Base-by-base conservation (phyloP, 2,113 vertebrate genomes). In the Mastomys natalensis region DNA sequence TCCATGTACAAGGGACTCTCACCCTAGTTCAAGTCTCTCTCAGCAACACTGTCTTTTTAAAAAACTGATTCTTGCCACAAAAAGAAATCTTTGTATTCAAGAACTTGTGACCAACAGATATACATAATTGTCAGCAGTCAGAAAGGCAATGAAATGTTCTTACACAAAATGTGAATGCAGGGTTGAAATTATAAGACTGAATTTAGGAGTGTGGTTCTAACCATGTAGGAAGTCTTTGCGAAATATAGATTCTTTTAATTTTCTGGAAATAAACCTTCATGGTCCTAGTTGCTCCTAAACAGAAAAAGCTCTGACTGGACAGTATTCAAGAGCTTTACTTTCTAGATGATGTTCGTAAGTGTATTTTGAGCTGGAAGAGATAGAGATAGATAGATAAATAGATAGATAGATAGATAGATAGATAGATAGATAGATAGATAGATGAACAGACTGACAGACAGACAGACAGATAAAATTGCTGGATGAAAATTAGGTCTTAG, bases 151-250 rank as follows among this genome's bases (percentile, higher is more conserved):
- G 81, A 78, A 86, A 12, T 60, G 4, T 80, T 74, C 87, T 89
- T 62, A 77, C 48, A 62, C 8, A 94, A 95, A 94, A 94, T 60
- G 66, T 58, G 60, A 91, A 87, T 26, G 22, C 73, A 31, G 62
- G 51, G 16, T 91, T 89, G n/a, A 92, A 89, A 55, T n/a, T 64
- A 7, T 74, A 48, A 66, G 34, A 64, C 5, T 37, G 3, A 78
- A 91, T 82, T 66, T 6, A 58, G n/a, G 5, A 93, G 77, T 76
- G 15, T 53, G 78, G 45, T 91, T 91, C 53, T 66, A 89, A 84
- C 24, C 21, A 60, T 31, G 53, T 15, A 7, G 34, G 2, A 92
- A 62, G 1, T 24, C 22, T 37, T 86, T 82, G 6, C 40, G 37
- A 87, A 93, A 77, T 2, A 31, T 12, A 70, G 2, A 89, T 8